Percentiles rank a stretch among this genome's conserved stretches.
phyloP scores from a whole-genome alignment of 2,888 invertebrate genomes.

The Mythimna vitellina region DNA sequence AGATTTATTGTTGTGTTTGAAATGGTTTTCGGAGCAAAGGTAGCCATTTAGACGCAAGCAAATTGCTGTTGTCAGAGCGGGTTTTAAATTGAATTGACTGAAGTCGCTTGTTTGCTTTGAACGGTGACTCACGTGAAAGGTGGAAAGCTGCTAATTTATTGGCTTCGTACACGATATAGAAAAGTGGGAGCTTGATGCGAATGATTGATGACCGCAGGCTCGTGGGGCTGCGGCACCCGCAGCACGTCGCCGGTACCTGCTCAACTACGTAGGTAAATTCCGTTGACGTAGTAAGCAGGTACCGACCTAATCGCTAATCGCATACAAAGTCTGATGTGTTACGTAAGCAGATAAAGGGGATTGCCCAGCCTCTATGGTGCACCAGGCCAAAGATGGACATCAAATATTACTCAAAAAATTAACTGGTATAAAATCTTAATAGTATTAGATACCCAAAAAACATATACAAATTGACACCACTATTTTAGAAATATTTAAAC shows the following conservation, averaged over 20 bases:
- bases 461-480: no score
- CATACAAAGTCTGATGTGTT: no score
- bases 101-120: constrained; percentile 81
- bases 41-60: constrained; percentile 87
- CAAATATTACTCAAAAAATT: no score
- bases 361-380: no score
- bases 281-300: background rate
- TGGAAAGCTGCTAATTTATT: constrained; percentile 76
- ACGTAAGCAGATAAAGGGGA: no score
- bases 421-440: no score
- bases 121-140: constrained; percentile 74
- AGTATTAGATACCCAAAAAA: no score
- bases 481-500: no score
- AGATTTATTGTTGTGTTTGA: constrained; percentile 90
- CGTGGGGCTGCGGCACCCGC: constrained; percentile 20
- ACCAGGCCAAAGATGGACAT: no score
- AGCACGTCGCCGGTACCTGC: constrained; percentile 18
- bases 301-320: background rate
- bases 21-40: constrained; percentile 89
- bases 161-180: constrained; percentile 67
- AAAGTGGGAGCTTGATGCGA: constrained; percentile 65
- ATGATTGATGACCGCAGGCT: constrained; percentile 68
- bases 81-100: constrained; percentile 88
- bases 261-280: background rate
- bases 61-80: constrained; percentile 87